Conservation (phyloP, 1,140 invertebrate genomes). For the Ceratosolen fusciceps region DNA sequence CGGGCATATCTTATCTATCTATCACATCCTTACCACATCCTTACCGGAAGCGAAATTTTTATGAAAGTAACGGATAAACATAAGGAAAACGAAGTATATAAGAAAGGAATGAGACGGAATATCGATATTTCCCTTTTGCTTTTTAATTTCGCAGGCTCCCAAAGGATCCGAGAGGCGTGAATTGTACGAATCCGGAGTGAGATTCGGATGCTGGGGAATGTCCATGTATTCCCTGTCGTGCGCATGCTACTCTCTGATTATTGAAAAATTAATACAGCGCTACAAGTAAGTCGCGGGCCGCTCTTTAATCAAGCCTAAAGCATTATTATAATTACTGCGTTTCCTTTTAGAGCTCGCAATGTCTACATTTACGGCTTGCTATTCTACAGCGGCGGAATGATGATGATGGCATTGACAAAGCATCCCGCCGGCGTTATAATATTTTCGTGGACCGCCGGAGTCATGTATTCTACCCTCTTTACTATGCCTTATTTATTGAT, state of each 20-base stretch:
- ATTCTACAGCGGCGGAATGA: constrained; percentile 91
- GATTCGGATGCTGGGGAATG: constrained; percentile 97
- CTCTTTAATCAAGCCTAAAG: not conserved
- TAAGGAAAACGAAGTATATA: too few relatives aligned
- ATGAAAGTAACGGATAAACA: too few relatives aligned
- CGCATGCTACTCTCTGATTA: constrained; percentile 90
- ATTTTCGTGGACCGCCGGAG: constrained; percentile 91
- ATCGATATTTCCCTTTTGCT: too few relatives aligned
- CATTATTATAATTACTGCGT: not conserved
- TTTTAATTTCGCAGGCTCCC: constrained; percentile 74
- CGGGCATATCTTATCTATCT: not conserved
- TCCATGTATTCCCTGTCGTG: constrained; percentile 96
- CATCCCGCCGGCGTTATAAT: constrained; percentile 86
- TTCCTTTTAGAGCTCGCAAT: constrained; percentile 78
- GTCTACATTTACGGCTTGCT: constrained; percentile 94
- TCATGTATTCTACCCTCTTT: constrained; percentile 98
- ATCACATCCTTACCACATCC: too few relatives aligned
- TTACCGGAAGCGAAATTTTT: too few relatives aligned
- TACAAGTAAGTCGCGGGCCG: constrained; percentile 77
- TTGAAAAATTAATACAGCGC: constrained; percentile 88
- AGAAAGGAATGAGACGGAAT: too few relatives aligned
- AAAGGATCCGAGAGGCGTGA: constrained; percentile 76
- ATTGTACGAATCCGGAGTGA: constrained; percentile 90
- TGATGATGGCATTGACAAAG: constrained; percentile 85
- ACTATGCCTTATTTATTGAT: constrained; percentile 96